Base-by-base conservation (phyloP, 2,888 invertebrate genomes). In the Metacarcinus magister region DNA sequence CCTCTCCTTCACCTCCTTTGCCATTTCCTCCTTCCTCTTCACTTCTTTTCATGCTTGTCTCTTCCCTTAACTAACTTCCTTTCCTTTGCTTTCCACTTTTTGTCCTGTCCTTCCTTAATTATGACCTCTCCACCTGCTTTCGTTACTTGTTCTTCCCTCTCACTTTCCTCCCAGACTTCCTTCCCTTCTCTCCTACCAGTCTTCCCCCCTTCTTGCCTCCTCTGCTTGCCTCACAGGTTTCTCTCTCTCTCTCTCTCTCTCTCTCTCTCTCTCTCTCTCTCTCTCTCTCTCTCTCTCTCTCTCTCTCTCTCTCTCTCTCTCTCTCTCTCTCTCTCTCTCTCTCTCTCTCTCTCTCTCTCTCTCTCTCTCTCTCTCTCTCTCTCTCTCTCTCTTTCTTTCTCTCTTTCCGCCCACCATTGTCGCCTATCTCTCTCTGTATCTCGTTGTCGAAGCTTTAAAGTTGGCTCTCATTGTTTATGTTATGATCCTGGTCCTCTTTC, bases 341-440 rank as follows among this genome's bases (percentile, higher is more conserved):
- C 67, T 67, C 67, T 67, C 67, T 67, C 67, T 67, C 67, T 67
- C 67, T 67, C 67, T 67, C 67, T 67, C 67, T 67, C 67, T 67
- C 67, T 67, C 67, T 67, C 67, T 67, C 67, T 67, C 67, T 67
- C 67, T 67, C 67, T 67, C 67, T 67, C 67, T 32, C 32, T 87
- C 87, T 87, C 32, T 82, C 82, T 82, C 67, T 67, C 67, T 67
- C 67, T 67, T 19, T 67, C 87, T 87, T 39, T 87, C 87, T 32
- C 87, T 16, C 10, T 16, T 39, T 39, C n/a, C 75, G 75, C 75
- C 75, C 75, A 75, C 75, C 75, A 75, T 75, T 75, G 75, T 75
- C 87, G 87, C 16, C 39, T 87, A 87, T 87, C 87, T 39, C 87
- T 32, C 87, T 87, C 87, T 39, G 23, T 4, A 39, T 87, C 87